phyloP scores from a whole-genome alignment of 1,140 invertebrate species.

The Drosophila lowei region DNA sequence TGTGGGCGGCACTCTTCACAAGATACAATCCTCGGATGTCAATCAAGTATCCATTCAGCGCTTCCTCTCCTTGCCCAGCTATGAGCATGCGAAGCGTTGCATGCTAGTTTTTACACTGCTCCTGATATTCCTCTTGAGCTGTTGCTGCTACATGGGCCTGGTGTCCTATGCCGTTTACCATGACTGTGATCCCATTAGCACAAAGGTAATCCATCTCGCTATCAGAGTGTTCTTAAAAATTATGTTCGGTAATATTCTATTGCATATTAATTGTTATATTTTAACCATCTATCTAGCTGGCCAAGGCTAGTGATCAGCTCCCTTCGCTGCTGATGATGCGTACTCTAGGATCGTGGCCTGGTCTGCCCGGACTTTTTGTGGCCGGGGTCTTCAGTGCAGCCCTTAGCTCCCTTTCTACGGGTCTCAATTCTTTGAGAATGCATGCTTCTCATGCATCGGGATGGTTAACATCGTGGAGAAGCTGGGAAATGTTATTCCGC shows the following conservation, averaged over 20 bases:
- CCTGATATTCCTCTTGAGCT: conserved; percentile 86
- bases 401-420: conserved; percentile 95
- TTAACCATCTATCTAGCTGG: conserved; percentile 79
- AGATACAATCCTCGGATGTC: conserved; percentile 92
- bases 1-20: conserved; percentile 92
- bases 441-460: conserved; percentile 85
- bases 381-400: conserved; percentile 94
- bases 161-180: conserved; percentile 91
- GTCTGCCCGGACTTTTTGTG: conserved; percentile 91
- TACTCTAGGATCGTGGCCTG: conserved; percentile 88
- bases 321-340: conserved; percentile 92
- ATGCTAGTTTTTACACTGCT: conserved; percentile 86
- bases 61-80: conserved; percentile 85
- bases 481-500: conserved; percentile 88
- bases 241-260: background rate
- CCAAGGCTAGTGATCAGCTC: conserved; percentile 89
- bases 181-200: conserved; percentile 89
- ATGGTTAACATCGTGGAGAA: conserved; percentile 89
- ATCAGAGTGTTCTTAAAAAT: background rate
- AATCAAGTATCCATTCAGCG: conserved; percentile 94
- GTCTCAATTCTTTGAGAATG: too few species aligned
- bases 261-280: too few species aligned
- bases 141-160: conserved; percentile 89
- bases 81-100: conserved; percentile 76
- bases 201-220: conserved; percentile 83